Evolutionary conservation across 2,888 invertebrate species (phyloP), one percentile per base, ranked within the genome.

Genomic region (Anarsia innoxiella): DNA sequence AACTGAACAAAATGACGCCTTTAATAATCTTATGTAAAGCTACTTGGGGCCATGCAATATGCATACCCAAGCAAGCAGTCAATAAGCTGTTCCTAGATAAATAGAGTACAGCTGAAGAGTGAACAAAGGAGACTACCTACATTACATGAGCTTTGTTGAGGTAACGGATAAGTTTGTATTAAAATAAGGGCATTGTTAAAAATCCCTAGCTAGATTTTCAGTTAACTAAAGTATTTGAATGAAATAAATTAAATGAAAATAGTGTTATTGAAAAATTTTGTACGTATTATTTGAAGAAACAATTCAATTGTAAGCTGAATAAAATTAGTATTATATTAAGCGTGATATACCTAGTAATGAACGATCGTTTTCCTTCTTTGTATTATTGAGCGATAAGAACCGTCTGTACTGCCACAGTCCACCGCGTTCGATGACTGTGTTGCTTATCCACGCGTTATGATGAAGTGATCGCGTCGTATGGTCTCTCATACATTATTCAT

Each of bases 401-500:
- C 11, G 12, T 27, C 27, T 12, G 12, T 27, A 3, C n/a, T 12
- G 12, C 12, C 12, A 3, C 5, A 3, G 2, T 25, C 25, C 25
- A n/a, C n/a, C 5, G 25, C n/a, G 8, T 3, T n/a, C 8, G 25
- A 3, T 2, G 25, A 3, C 5, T 4, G 10, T n/a, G n/a, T 30
- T 9, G 13, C 10, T 32, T 32, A 23, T n/a, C 32, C 23, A 5
- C 13, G 49, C 46, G 49, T 53, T 48, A 66, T 66, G 72, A 78
- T 77, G 69, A 69, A 75, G 73, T 66, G 69, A 76, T 77, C 67
- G 57, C 61, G 52, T 57, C 56, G 52, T 51, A 53, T 54, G 53
- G 53, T 54, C 50, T 51, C 71, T 74, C 72, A 77, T 78, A 68
- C 59, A 70, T 74, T 77, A 80, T 79, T 72, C 79, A 80, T 77